Evolutionary conservation across 64 coral and sea anemone species (phyloP), one percentile per base, ranked within the genome.

Genomic region (Porites australiensis): DNA sequence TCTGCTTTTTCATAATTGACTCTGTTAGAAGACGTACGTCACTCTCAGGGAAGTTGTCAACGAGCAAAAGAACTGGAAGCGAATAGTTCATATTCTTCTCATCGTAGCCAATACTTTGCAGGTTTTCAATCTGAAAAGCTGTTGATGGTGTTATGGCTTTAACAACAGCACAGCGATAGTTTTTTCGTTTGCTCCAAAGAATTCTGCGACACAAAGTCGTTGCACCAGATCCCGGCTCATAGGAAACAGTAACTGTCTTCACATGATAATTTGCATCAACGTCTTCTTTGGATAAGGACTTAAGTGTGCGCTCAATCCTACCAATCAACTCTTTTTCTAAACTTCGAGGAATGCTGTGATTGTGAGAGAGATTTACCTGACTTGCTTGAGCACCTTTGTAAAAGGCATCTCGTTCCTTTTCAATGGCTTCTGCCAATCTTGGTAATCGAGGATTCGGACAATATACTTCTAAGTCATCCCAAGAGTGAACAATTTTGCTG

Each of bases 391-490:
- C 76, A 0, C 93, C 93, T 68, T 50, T 89, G 44, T 94, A 94
- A 57, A 94, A 94, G 5, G 50, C 75, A 58, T 94, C 18, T 11
- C 87, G 57, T 0, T 79, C 93, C 55, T 89, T 83, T 21, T 75
- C 71, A 18, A 94, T 89, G 4, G 65, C 79, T 0, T 83, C 57
- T 6, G 48, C 27, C n/a, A 16, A 74, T 27, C 10, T 58, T 76
- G 66, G 46, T 55, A 94, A 65, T 7, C 82, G 80, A 13, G 93
- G 93, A 3, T 85, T 46, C 8, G 93, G 93, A 74, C 18, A 27
- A 16, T 94, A 94, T 19, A 94, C 87, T 76, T 94, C 93, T 11
- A 94, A 70, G 44, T 94, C 93, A 15, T 82, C 57, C 93, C 70
- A 77, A 8, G 93, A 94, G 10, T 89, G 74, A 13, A 94, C 70